Conservation (phyloP, 2,888 invertebrate species). For the Patella caerulea region DNA sequence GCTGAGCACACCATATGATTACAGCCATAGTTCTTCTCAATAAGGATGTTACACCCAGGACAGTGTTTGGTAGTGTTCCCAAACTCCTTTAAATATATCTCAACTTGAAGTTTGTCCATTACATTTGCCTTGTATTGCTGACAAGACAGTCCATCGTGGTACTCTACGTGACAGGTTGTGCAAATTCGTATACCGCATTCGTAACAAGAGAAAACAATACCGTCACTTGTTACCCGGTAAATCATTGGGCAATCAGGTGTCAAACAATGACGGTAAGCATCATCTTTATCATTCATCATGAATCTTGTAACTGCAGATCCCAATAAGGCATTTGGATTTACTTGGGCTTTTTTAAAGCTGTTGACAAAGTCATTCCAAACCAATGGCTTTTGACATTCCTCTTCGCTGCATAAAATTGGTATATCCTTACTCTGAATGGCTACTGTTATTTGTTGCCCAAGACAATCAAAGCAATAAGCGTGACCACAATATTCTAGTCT, state of each 20-base stretch:
- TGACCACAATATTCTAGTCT: slow-evolving; percentile 64
- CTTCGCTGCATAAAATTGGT: slow-evolving; percentile 54
- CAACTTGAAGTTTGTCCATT: slow-evolving; percentile 35
- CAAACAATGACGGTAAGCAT: slow-evolving; percentile 51
- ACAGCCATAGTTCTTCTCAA: slow-evolving; percentile 64
- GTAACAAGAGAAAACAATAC: slow-evolving; percentile 43
- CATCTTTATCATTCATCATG: slow-evolving; percentile 39
- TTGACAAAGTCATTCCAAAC: slow-evolving; percentile 48
- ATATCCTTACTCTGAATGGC: slow-evolving; percentile 45
- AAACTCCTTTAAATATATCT: slow-evolving; percentile 48
- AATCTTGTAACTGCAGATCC: slow-evolving; percentile 47
- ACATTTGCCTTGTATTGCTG: slow-evolving; percentile 43
- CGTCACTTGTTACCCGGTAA: slow-evolving; percentile 46
- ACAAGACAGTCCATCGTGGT: slow-evolving; percentile 60
- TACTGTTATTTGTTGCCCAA: slow-evolving; percentile 42
- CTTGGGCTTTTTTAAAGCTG: slow-evolving; percentile 31
- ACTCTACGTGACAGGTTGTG: slow-evolving; percentile 54
- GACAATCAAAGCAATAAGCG: slow-evolving; percentile 59
- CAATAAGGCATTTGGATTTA: slow-evolving; percentile 34
- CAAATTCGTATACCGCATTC: slow-evolving; percentile 51
- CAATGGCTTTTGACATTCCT: slow-evolving; percentile 48
- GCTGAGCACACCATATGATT: slow-evolving; percentile 55
- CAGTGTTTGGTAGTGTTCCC: slow-evolving; percentile 49
- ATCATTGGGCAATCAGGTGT: slow-evolving; percentile 62
- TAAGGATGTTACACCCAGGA: slow-evolving; percentile 53